Conservation (phyloP, 2,797 vertebrate genomes). For the Takifugu ocellatus region DNA sequence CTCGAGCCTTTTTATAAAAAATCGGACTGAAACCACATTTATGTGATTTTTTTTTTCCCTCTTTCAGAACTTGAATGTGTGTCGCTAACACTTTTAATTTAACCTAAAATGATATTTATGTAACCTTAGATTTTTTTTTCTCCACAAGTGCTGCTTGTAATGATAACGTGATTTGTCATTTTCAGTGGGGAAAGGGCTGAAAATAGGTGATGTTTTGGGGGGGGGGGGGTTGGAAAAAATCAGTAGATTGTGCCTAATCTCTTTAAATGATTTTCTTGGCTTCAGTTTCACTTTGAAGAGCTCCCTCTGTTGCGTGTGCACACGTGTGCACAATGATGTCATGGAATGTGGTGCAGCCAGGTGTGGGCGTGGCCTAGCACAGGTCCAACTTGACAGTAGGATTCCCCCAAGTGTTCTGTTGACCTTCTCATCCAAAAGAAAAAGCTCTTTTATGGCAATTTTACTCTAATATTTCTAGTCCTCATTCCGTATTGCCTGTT, state of each 20-base stretch:
- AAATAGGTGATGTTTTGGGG: conserved; percentile 13
- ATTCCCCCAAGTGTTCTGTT: too few relatives aligned
- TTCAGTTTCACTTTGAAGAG: conserved; percentile 7
- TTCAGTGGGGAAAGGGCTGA: conserved; percentile 18
- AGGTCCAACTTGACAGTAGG: too few relatives aligned
- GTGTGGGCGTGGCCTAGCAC: too few relatives aligned
- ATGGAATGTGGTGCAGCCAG: conserved; percentile 3
- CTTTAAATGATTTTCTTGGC: conserved; percentile 10
- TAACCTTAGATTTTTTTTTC: conserved; percentile 25
- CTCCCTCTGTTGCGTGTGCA: conserved; percentile 12
- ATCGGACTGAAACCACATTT: conserved; percentile 33
- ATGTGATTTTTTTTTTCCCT: conserved; percentile 10
- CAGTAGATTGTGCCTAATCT: conserved; percentile 8
- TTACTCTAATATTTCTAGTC: conserved; percentile 15
- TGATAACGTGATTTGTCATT: conserved; percentile 8
- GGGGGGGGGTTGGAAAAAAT: conserved; percentile 1
- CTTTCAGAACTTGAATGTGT: conserved; percentile 49
- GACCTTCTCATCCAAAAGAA: background rate
- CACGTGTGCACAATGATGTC: too few relatives aligned
- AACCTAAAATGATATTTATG: conserved; percentile 40
- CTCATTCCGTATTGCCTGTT: conserved; percentile 19
- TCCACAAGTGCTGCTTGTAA: conserved; percentile 17
- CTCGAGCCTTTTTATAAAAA: conserved; percentile 30
- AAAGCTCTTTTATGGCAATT: conserved; percentile 20
- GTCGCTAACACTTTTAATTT: conserved; percentile 37